These are phyloP conservation scores for Melanogrammus aeglefinus DNA, from an alignment of 2,797 vertebrate genomes.

Conservation along the genomic window DNA sequence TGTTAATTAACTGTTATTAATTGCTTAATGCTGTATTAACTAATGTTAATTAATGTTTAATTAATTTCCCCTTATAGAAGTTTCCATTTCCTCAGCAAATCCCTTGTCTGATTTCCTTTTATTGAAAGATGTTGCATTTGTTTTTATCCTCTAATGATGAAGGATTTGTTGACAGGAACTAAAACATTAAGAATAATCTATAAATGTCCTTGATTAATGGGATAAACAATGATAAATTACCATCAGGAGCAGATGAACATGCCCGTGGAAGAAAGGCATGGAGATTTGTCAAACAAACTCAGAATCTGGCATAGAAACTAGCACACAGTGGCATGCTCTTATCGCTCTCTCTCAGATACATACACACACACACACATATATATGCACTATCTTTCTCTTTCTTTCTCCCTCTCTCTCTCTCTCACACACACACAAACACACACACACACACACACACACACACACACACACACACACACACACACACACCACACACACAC, in stretches of 20 bases:
- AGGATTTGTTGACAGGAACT: constrained; percentile 1
- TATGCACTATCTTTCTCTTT: not conserved
- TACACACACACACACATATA: not conserved
- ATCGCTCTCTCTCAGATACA: not conserved
- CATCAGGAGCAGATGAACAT: not conserved
- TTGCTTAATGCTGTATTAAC: too few species aligned
- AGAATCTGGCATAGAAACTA: not conserved
- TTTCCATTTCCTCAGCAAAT: constrained; percentile 6
- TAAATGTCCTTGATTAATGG: not conserved
- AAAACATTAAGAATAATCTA: not conserved
- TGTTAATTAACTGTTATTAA: too few species aligned
- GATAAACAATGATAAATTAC: not conserved
- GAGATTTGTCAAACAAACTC: not conserved
- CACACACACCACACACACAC: not conserved
- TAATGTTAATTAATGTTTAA: too few species aligned
- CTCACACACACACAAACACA: not conserved
- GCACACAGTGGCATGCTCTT: not conserved
- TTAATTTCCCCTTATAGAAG: too few species aligned
- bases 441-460: not conserved
- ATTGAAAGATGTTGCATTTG: not conserved
- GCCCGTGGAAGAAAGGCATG: not conserved
- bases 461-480: not conserved
- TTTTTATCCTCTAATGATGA: constrained; percentile 25
- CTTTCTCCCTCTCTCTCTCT: not conserved
- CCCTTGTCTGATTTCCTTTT: not conserved